Conservation (phyloP, 2,888 invertebrate species). For the Penaeus monodon region DNA sequence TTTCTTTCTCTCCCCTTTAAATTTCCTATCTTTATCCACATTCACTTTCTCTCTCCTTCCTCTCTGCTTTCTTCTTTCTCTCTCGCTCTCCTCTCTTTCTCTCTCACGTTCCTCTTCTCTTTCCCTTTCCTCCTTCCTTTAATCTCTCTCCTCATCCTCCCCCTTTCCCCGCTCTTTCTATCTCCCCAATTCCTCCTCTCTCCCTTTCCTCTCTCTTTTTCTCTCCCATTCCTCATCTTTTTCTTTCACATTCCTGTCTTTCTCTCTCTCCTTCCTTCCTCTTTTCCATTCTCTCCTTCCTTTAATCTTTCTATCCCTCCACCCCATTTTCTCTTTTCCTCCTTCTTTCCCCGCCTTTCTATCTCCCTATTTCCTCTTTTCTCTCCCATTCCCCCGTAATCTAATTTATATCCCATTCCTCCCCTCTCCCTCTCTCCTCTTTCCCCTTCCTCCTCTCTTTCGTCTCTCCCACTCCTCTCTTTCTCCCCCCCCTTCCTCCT, state of each 20-base stretch:
- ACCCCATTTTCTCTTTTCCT: no score
- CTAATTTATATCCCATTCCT: no score
- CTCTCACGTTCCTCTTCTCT: not conserved
- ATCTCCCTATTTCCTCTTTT: no score
- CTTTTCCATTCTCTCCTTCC: not conserved
- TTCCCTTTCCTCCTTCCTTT: not conserved
- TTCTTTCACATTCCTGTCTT: no score
- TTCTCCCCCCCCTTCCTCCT: not conserved
- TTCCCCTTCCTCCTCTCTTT: not conserved
- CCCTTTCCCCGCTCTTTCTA: not conserved
- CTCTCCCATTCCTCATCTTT: no score
- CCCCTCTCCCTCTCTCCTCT: no score
- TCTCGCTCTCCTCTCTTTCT: not conserved
- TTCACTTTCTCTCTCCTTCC: no score
- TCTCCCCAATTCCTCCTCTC: not conserved
- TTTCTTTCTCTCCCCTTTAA: no score
- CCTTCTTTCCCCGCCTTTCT: no score
- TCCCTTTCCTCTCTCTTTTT: no score
- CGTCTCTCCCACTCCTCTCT: not conserved
- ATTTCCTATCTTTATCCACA: no score
- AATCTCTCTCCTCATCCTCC: not conserved
- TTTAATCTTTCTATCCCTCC: not conserved
- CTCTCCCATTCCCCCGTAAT: no score
- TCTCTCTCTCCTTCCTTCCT: not conserved
- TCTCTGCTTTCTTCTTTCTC: not conserved